These are phyloP conservation scores for Busseola fusca DNA, from an alignment of 2,888 invertebrate genomes.

Conservation along the genomic window DNA sequence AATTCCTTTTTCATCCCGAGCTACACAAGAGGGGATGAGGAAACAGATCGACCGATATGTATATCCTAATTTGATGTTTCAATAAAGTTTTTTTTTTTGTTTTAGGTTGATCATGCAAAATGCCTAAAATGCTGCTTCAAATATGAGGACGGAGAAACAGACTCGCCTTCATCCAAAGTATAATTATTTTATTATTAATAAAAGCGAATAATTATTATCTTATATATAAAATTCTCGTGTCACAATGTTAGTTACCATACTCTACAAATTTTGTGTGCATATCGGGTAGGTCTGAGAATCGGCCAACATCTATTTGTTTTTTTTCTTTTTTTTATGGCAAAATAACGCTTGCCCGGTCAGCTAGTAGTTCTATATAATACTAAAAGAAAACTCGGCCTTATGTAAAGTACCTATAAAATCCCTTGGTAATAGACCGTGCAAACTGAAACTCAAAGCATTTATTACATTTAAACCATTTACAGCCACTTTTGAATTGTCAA, in stretches of 20 bases:
- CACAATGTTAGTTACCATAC: too few species aligned
- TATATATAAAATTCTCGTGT: too few species aligned
- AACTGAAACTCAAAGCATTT: too few species aligned
- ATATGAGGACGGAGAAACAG: neutral
- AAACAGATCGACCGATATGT: neutral
- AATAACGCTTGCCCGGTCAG: too few species aligned
- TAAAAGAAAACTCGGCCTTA: neutral
- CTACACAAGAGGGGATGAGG: neutral
- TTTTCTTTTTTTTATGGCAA: too few species aligned
- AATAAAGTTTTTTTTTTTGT: slow-evolving; percentile 6
- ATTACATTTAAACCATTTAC: too few species aligned
- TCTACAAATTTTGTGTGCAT: too few species aligned
- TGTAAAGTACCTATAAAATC: neutral
- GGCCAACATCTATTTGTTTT: too few species aligned
- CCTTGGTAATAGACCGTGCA: too few species aligned
- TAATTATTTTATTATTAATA: neutral
- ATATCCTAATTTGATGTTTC: neutral
- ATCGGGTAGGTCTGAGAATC: too few species aligned
- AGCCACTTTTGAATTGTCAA: too few species aligned
- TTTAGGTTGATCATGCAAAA: slow-evolving; percentile 17
- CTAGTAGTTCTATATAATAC: neutral
- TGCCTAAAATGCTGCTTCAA: slow-evolving; percentile 14
- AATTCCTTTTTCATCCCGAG: neutral
- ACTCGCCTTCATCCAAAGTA: slow-evolving; percentile 19
- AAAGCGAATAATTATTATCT: neutral